Evolutionary conservation across 2,113 vertebrate species (phyloP).

Genomic region (Delphinus delphis): DNA sequence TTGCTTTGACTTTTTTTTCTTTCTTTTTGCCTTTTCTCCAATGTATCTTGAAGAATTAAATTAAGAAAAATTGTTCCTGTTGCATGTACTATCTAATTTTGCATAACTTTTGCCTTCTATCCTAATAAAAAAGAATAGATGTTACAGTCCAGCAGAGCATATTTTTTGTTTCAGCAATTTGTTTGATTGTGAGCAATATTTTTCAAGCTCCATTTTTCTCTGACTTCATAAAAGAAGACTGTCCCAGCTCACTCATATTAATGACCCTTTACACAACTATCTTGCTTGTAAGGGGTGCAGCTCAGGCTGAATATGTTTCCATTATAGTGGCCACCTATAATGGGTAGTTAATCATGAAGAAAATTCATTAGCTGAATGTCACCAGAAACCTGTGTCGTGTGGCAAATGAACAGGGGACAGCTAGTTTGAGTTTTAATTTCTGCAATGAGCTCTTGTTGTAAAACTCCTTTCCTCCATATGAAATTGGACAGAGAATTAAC

Average conservation of each 20-base stretch:
- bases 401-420: constrained; percentile 79
- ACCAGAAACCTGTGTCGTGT: constrained; percentile 74
- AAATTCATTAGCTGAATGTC: constrained; percentile 86
- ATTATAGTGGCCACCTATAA: constrained; percentile 75
- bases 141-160: constrained; percentile 66
- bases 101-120: constrained; percentile 8
- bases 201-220: constrained; percentile 74
- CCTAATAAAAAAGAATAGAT: constrained; percentile 66
- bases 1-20: neutral
- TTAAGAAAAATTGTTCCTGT: constrained; percentile 48
- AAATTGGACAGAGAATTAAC: constrained; percentile 69
- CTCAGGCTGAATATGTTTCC: constrained; percentile 61
- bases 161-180: constrained; percentile 73
- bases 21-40: neutral
- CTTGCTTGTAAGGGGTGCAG: constrained; percentile 64
- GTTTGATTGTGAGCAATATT: constrained; percentile 73
- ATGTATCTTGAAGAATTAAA: constrained; percentile 47
- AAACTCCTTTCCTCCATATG: constrained; percentile 49
- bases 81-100: constrained; percentile 51
- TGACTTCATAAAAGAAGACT: constrained; percentile 70
- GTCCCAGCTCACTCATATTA: constrained; percentile 63
- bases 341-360: constrained; percentile 83
- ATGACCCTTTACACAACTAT: constrained; percentile 67
- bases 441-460: constrained; percentile 61
- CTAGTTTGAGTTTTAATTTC: constrained; percentile 77